Evolutionary conservation across 1,140 invertebrate genomes (phyloP), one percentile per base, ranked within the genome.

Genomic region (Lordiphosa clarofinis): DNA sequence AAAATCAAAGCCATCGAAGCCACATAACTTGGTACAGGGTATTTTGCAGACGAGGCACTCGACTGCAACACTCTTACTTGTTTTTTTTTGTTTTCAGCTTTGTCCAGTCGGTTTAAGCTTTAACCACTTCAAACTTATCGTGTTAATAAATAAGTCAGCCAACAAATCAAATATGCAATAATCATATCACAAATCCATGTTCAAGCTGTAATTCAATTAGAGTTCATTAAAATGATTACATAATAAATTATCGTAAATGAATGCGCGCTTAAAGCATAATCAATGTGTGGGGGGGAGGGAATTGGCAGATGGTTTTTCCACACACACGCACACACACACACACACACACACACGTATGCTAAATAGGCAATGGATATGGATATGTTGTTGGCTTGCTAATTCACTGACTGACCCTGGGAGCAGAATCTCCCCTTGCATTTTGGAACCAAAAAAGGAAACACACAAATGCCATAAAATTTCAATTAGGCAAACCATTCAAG

Each of bases 401-500:
- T 6, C 24, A 28, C 24, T 28, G 3, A 21, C 24, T 28, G 24
- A 28, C 24, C 24, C 24, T 28, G 24, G 24, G 5, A 7, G 24
- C 24, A 6, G 0, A 7, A 28, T 7, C 4, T 2, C 6, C 24
- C 2, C 7, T 28, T 28, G 24, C 24, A 21, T 21, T 21, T 4
- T 21, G 21, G 21, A 8, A 12, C 42, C 64, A 67, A 63, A 70
- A 57, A 70, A 52, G 65, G 65, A 56, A 70, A 69, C 62, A 71
- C 44, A 72, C 50, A 31, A 62, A 49, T 56, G 67, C 71, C 78
- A 84, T 84, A 84, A 82, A 82, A 82, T 84, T 84, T 84, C 79
- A 84, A 84, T 84, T 84, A 84, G 78, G 73, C 73, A 78, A 84
- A 78, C 69, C 73, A 84, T 84, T 84, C 68, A 78, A 84, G 65